These are phyloP conservation scores for Heliconius ismenius DNA, from an alignment of 2,888 invertebrate species.

Conservation along the genomic window DNA sequence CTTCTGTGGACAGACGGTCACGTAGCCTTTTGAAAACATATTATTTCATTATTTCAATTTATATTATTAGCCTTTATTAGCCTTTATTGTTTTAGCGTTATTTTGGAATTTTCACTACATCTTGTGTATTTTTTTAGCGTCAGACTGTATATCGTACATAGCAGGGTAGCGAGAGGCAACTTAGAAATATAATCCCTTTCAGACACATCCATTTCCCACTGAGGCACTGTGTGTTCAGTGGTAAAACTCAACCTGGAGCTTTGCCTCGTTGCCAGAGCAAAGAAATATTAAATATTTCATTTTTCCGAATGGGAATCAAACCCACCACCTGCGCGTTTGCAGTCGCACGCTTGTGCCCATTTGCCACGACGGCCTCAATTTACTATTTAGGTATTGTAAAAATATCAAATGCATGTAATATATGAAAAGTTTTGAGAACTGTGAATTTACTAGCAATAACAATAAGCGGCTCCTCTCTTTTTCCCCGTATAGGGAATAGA, in stretches of 20 bases:
- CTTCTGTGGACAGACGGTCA: conserved; percentile 26
- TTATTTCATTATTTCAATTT: conserved; percentile 11
- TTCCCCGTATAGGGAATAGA: not conserved
- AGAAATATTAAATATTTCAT: not conserved
- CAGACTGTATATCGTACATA: no score
- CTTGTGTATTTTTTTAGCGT: no score
- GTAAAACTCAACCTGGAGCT: not conserved
- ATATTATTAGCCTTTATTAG: conserved; percentile 5
- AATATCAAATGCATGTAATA: not conserved
- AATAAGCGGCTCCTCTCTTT: not conserved
- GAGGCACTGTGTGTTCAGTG: no score
- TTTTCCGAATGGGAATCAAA: not conserved
- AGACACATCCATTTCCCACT: no score
- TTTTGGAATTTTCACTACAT: conserved; percentile 1
- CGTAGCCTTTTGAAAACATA: conserved; percentile 18
- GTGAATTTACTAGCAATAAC: not conserved
- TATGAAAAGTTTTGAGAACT: not conserved
- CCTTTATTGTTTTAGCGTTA: not conserved
- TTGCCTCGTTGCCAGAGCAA: not conserved
- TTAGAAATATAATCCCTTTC: no score
- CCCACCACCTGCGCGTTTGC: not conserved
- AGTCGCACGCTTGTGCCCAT: not conserved
- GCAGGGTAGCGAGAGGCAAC: no score
- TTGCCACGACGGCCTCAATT: no score
- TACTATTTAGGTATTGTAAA: no score